Evolutionary conservation across 2,113 vertebrate genomes (phyloP).

Genomic region (Anhinga anhinga): DNA sequence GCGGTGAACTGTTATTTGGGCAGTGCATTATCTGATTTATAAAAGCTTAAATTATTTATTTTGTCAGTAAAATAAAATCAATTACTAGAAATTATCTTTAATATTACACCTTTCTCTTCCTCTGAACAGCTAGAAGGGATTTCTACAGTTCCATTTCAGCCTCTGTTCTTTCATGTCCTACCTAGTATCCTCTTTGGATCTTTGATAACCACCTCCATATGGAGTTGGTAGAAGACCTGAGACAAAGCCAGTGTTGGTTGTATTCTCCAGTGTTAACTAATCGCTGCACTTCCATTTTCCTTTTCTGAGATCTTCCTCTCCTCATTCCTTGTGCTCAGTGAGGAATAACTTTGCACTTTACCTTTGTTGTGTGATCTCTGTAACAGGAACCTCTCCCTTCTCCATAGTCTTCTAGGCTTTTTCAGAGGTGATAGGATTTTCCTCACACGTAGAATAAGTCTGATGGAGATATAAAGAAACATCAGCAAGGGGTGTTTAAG

Average conservation of each 20-base stretch:
- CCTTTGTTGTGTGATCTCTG: not conserved
- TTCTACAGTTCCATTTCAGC: not conserved
- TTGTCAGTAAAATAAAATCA: not conserved
- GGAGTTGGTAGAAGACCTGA: not conserved
- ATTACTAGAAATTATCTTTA: not conserved
- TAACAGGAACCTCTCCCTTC: not conserved
- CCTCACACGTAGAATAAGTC: rapidly evolving
- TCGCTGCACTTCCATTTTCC: not conserved
- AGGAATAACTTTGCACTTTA: not conserved
- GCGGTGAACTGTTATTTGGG: not conserved
- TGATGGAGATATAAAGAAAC: not conserved
- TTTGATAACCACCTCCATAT: not conserved
- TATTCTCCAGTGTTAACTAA: not conserved
- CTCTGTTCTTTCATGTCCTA: not conserved
- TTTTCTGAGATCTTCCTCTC: not conserved
- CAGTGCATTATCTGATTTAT: not conserved
- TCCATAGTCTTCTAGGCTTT: not conserved
- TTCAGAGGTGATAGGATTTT: not conserved
- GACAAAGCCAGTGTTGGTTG: not conserved
- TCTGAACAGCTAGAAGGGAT: not conserved
- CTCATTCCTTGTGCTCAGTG: not conserved
- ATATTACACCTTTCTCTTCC: not conserved
- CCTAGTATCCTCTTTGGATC: not conserved
- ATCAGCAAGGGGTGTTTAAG: not conserved
- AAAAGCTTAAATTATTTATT: not conserved